These are phyloP conservation scores for Platanista minor DNA, from an alignment of 2,113 vertebrate species.

Conservation along the genomic window DNA sequence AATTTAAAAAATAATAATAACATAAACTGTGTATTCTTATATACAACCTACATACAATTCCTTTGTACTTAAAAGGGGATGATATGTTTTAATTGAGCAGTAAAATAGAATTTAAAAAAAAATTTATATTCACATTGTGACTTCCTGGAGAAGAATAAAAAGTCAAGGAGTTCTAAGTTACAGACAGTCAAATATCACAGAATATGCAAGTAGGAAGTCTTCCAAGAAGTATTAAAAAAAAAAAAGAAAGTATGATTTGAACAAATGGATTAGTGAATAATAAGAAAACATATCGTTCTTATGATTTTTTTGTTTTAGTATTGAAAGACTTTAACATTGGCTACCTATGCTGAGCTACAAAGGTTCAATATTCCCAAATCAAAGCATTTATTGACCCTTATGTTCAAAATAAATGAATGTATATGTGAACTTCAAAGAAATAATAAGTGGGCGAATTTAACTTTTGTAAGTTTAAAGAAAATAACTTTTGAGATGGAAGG, in stretches of 20 bases:
- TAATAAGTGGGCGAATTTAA: neutral
- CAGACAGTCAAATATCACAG: neutral
- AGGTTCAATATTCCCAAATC: neutral
- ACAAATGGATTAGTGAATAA: neutral
- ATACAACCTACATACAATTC: neutral
- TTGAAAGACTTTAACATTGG: neutral
- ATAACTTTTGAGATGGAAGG: neutral
- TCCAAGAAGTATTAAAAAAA: neutral
- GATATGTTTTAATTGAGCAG: neutral
- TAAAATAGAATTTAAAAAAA: neutral
- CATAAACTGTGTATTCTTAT: neutral
- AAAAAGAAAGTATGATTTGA: neutral
- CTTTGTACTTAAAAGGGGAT: neutral
- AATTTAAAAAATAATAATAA: neutral
- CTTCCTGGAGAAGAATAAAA: rapidly evolving
- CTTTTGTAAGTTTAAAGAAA: neutral
- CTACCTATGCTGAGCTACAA: neutral
- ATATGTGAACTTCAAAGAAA: neutral
- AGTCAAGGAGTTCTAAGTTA: neutral
- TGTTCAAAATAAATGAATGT: neutral
- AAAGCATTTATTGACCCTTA: neutral
- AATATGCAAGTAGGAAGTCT: neutral
- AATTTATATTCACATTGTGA: neutral
- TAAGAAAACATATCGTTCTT: neutral
- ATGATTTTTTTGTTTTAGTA: neutral